Base-by-base conservation (phyloP, 2,888 invertebrate genomes). In the Oligia strigilis region DNA sequence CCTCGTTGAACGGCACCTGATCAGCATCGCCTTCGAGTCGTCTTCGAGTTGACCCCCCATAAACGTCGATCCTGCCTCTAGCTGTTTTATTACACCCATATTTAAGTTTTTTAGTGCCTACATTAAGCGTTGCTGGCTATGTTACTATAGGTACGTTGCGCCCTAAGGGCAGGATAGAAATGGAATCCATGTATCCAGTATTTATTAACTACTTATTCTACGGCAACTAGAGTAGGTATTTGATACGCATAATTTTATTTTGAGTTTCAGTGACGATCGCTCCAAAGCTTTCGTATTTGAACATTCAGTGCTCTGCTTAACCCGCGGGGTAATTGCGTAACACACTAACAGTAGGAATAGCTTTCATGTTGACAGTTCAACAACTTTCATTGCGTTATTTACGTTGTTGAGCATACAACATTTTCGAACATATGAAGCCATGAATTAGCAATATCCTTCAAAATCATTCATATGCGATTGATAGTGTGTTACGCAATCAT, bases 1-100 rank as follows among this genome's bases (percentile, higher is more conserved):
- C 67, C 36, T 74, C 72, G 65, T 80, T 81, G 75, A 82, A 65
- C 70, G 75, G 81, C 74, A 84, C 83, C 77, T 77, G 74, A 80
- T 75, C 84, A 81, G 76, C 75, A 66, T 77, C 46, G 67, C 14
- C 23, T 62, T 64, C 62, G 14, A 66, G 58, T 36, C 72, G 65
- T 65, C 67, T 69, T 62, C 49, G 43, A 43, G 58, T 79, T 64
- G 84, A 72, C 62, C 72, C 60, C 71, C 75, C 65, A 67, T 73
- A 71, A 83, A 84, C 58, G 75, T 73, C 40, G 23, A 52, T 65
- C 69, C 71, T 77, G 66, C 14, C 62, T 73, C 65, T 62, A 66
- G 55, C 43, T 70, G 13, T 75, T 84, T 81, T 81, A 84, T 81
- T 73, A 66, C 75, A 23, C 13, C 67, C 65, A 72, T 84, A 77